Evolutionary conservation across 2,113 vertebrate species (phyloP), one percentile per base, ranked within the genome.

Genomic region (Bubo scandiacus): DNA sequence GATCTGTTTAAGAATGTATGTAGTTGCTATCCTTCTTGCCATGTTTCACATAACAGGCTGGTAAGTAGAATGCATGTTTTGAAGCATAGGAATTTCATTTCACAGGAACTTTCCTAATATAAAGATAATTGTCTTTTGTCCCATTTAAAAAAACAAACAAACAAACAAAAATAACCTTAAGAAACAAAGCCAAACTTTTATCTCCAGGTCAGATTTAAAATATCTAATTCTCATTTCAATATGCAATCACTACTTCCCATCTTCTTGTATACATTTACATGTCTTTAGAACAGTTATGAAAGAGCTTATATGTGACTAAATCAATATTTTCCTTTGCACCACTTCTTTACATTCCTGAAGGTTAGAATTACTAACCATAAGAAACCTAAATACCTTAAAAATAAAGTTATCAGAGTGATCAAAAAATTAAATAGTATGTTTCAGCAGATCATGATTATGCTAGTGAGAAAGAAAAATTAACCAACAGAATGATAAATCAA

Each of bases 331-430:
- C 68, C 58, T 84, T 62, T 71, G 29, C 29, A 72, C 20, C 79
- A 6, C 23, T 94, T 55, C 62, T 95, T 82, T 88, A 80, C 32
- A 92, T 87, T 90, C 73, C 29, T 84, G 73, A 94, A 95, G 45
- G 70, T 86, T 94, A 78, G 89, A 95, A 94, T 96, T 93, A 18
- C 62, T 95, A 92, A 86, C 71, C 62, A 29, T 78, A 77, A 91
- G 63, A 95, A 94, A 88, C 27, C 12, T 71, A 96, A 96, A 91
- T 92, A 63, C 30, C 30, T 97, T 90, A 72, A 66, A 93, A 96
- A 72, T 32, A 55, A 17, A 87, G 14, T 49, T 51, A 92, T 75
- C 49, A 59, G 79, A 94, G 66, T 59, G 66, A 79, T 73, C 29
- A 27, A 81, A 93, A 96, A 83, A 63, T 70, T 12, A 92, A 97